Percentiles rank a stretch among this genome's conserved stretches.
Conservation (phyloP, 2,113 vertebrate species). For the Phoxinus phoxinus region DNA sequence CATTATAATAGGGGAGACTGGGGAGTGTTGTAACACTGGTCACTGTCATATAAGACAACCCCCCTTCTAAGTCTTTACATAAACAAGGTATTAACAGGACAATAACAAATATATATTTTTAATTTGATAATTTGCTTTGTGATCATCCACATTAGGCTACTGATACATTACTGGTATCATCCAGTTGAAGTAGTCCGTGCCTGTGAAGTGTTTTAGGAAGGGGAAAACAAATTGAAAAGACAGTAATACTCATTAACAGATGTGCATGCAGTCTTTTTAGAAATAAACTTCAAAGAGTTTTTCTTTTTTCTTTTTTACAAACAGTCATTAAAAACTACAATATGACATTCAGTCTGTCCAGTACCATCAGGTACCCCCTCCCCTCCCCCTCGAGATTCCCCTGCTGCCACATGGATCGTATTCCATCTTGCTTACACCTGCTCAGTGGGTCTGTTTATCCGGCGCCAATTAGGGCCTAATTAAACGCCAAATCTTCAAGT, state of each 20-base stretch:
- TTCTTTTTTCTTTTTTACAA: neutral
- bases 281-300: neutral
- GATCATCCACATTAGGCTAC: neutral
- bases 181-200: neutral
- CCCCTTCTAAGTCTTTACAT: neutral
- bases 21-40: neutral
- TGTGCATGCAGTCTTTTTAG: neutral
- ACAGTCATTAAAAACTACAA: no score
- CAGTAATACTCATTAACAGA: neutral
- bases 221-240: neutral
- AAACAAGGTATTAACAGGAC: no score
- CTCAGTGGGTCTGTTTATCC: constrained; percentile 48
- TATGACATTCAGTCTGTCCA: neutral
- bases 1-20: neutral
- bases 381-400: neutral
- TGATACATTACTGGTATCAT: neutral
- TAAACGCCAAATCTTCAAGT: constrained; percentile 48
- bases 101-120: no score
- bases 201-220: neutral
- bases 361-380: neutral
- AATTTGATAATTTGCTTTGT: neutral
- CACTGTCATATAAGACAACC: neutral
- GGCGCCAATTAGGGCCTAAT: constrained; percentile 60
- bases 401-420: constrained; percentile 43
- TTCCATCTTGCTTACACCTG: constrained; percentile 58